Conservation (phyloP, 1,140 invertebrate genomes). For the Metopolophium dirhodum region DNA sequence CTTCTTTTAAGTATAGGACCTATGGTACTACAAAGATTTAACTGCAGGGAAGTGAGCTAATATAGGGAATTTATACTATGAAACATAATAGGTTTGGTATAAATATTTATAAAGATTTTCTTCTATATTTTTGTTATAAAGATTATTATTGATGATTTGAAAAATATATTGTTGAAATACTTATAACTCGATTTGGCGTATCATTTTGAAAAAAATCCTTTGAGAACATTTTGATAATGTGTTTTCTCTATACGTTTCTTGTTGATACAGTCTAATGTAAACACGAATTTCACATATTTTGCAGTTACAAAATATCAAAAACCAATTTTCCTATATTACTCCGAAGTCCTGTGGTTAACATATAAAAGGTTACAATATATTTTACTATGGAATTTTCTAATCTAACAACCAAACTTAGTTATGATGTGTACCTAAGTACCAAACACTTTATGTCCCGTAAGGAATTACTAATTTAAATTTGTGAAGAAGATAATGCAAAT, state of each 20-base stretch:
- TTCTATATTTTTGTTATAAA: background rate
- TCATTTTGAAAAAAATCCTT: background rate
- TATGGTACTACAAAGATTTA: no score
- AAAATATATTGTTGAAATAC: background rate
- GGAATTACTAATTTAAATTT: background rate
- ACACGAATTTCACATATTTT: background rate
- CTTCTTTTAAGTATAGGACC: no score
- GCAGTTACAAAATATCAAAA: background rate
- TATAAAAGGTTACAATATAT: background rate
- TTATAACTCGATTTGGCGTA: background rate
- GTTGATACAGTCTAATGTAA: background rate
- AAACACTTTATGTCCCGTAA: background rate
- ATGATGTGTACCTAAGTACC: background rate
- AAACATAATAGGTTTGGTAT: no score
- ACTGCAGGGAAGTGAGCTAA: no score
- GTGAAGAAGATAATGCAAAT: background rate
- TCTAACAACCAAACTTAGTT: background rate
- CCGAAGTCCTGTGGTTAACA: background rate
- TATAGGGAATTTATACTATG: no score
- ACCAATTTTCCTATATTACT: background rate
- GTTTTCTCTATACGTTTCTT: background rate
- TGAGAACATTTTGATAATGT: background rate
- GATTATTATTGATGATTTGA: background rate
- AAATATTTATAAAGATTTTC: background rate
- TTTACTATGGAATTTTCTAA: background rate